Evolutionary conservation across 1,140 invertebrate species (phyloP).

Genomic region (Tetragnatha versicolor): DNA sequence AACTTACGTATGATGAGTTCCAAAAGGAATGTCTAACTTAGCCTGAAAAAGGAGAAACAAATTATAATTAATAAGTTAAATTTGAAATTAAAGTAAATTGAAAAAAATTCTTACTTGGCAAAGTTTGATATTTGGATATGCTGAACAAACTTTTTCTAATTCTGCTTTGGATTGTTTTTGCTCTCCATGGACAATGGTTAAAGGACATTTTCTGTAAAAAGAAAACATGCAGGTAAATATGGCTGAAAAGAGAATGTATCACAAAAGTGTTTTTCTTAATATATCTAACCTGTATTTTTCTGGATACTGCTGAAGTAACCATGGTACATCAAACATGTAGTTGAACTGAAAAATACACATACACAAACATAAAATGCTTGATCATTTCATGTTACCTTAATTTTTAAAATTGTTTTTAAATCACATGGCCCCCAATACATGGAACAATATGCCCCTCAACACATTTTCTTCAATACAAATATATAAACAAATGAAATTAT

Average conservation of each 20-base stretch:
- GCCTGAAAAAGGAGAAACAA: slow-evolving; percentile 57
- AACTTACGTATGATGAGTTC: slow-evolving; percentile 85
- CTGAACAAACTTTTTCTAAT: slow-evolving; percentile 60
- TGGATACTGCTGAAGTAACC: slow-evolving; percentile 76
- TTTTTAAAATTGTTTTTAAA: not conserved
- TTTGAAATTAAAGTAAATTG: not conserved
- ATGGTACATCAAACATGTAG: slow-evolving; percentile 89
- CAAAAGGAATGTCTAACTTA: slow-evolving; percentile 70
- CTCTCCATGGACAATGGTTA: slow-evolving; percentile 82
- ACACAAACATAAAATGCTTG: not conserved
- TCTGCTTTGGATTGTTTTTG: slow-evolving; percentile 67
- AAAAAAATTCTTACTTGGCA: slow-evolving; percentile 60
- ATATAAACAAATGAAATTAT: no score
- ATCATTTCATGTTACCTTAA: not conserved
- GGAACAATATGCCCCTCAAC: no score
- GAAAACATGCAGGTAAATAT: slow-evolving; percentile 14
- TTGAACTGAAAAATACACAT: slow-evolving; percentile 81
- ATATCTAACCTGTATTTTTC: slow-evolving; percentile 60
- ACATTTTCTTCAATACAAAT: no score
- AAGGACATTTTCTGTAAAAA: slow-evolving; percentile 63
- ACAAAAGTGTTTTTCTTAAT: not conserved
- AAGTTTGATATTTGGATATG: slow-evolving; percentile 61
- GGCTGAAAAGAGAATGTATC: not conserved
- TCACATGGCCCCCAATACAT: no score
- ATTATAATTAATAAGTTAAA: not conserved